phyloP scores from a whole-genome alignment of 2,888 invertebrate species.

The Helicoverpa assulta region DNA sequence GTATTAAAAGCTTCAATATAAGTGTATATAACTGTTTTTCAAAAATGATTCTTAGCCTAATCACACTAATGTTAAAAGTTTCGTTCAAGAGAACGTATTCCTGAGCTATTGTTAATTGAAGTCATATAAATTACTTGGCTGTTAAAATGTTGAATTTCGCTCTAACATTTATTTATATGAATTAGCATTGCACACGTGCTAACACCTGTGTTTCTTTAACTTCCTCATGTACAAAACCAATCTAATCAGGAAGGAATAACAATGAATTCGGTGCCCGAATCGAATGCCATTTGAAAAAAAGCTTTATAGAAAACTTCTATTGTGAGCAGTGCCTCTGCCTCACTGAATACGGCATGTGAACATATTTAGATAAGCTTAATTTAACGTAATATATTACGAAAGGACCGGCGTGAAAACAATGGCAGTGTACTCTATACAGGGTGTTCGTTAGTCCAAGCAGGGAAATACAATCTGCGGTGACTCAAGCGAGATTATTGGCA shows the following conservation, averaged over 20 bases:
- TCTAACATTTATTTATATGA: too few relatives aligned
- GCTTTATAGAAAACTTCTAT: neutral
- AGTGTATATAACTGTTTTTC: too few relatives aligned
- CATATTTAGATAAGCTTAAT: slow-evolving; percentile 35
- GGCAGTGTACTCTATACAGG: slow-evolving; percentile 27
- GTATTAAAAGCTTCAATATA: too few relatives aligned
- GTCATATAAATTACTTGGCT: too few relatives aligned
- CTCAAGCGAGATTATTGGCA: slow-evolving; percentile 32
- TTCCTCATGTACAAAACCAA: neutral
- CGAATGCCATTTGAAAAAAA: neutral
- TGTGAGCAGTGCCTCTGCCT: neutral
- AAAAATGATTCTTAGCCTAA: too few relatives aligned
- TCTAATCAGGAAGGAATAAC: neutral
- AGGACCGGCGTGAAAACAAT: slow-evolving; percentile 42
- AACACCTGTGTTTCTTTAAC: neutral
- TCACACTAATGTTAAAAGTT: too few relatives aligned
- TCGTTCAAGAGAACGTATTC: too few relatives aligned
- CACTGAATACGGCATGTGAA: slow-evolving; percentile 4
- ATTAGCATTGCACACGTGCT: too few relatives aligned
- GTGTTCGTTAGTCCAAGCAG: slow-evolving; percentile 32
- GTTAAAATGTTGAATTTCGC: too few relatives aligned
- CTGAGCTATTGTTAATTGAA: too few relatives aligned
- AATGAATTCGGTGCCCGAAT: neutral
- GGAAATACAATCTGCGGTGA: slow-evolving; percentile 36
- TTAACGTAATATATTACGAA: slow-evolving; percentile 16